Conservation (phyloP, 2,888 invertebrate species). For the Sepiola atlantica region DNA sequence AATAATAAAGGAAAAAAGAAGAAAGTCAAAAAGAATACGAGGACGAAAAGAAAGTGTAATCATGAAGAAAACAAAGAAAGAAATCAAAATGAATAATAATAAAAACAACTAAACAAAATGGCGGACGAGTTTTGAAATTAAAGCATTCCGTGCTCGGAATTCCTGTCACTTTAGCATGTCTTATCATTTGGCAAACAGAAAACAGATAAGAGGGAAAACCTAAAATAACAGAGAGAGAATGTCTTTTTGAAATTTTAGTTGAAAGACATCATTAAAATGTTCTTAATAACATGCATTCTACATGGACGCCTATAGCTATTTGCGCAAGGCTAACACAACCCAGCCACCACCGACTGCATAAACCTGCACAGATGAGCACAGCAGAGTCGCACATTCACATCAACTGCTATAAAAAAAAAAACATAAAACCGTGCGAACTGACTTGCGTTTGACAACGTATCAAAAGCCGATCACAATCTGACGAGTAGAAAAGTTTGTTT, state of each 20-base stretch:
- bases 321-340: too few relatives aligned
- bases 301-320: too few relatives aligned
- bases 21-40: not conserved
- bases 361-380: too few relatives aligned
- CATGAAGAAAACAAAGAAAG: not conserved
- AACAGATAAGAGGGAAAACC: not conserved
- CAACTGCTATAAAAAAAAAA: too few relatives aligned
- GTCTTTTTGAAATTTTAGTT: not conserved
- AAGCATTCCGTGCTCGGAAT: not conserved
- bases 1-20: too few relatives aligned
- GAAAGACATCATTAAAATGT: not conserved
- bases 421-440: too few relatives aligned
- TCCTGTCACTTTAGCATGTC: not conserved
- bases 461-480: too few relatives aligned
- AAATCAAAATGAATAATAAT: not conserved
- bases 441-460: too few relatives aligned
- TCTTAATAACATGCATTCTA: not conserved
- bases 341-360: too few relatives aligned
- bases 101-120: not conserved
- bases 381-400: too few relatives aligned
- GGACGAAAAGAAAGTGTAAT: not conserved
- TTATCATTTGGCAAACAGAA: conserved; percentile 1
- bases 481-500: too few relatives aligned
- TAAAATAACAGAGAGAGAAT: not conserved
- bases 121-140: not conserved